Evolutionary conservation across 2,888 invertebrate species (phyloP).

Genomic region (Deilephila elpenor): DNA sequence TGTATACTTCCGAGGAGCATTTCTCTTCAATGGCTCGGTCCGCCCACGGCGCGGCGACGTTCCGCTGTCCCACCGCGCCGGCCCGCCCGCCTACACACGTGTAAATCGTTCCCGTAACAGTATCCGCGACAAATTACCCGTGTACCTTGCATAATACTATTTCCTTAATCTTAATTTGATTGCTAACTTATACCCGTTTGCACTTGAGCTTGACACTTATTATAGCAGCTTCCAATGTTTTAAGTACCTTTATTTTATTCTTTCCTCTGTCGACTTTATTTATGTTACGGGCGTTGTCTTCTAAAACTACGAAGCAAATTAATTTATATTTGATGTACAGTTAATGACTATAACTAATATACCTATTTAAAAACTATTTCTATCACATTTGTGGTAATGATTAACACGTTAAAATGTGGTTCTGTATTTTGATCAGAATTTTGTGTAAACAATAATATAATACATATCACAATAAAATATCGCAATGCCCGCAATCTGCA

Average conservation of each 20-base stretch:
- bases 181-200: conserved; percentile 17
- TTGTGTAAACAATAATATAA: background rate
- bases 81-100: conserved; percentile 72
- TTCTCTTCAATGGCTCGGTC: conserved; percentile 69
- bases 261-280: background rate
- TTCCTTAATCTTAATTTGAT: conserved; percentile 23
- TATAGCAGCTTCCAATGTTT: background rate
- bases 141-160: background rate
- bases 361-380: no score
- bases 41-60: conserved; percentile 63
- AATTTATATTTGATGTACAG: no score
- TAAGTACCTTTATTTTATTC: background rate
- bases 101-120: conserved; percentile 78
- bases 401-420: no score
- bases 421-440: background rate
- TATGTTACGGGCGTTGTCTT: no score
- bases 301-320: no score
- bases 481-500: background rate
- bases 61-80: conserved; percentile 28
- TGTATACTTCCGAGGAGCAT: conserved; percentile 59
- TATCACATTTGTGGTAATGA: no score
- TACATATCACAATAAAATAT: background rate
- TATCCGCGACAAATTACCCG: conserved; percentile 73
- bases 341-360: no score
- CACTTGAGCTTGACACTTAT: background rate